These are phyloP conservation scores for Sinocyclocheilus maitianheensis DNA, from an alignment of 2,113 vertebrate genomes.

Conservation along the genomic window DNA sequence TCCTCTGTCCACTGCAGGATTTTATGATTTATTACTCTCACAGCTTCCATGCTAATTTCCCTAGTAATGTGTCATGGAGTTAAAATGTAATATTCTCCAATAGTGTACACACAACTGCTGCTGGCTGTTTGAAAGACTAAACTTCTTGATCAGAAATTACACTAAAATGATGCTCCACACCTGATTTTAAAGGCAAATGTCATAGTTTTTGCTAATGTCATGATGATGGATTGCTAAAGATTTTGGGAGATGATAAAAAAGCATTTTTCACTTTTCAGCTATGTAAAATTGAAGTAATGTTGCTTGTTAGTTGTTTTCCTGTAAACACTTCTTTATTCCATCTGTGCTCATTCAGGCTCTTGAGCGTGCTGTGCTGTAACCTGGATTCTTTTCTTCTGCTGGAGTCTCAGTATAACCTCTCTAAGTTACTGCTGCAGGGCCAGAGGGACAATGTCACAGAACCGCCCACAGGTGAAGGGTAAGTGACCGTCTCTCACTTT, in stretches of 20 bases:
- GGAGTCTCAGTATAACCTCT: constrained; percentile 88
- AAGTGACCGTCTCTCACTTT: constrained; percentile 49
- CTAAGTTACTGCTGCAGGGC: constrained; percentile 81
- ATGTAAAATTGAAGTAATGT: neutral
- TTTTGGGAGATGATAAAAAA: neutral
- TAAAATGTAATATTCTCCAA: neutral
- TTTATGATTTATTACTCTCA: constrained; percentile 12
- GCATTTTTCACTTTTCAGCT: neutral
- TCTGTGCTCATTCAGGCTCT: constrained; percentile 74
- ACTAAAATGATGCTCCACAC: neutral
- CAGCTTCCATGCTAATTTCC: constrained; percentile 15
- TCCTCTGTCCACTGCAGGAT: constrained; percentile 7
- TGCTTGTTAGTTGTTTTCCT: neutral
- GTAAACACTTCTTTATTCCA: neutral
- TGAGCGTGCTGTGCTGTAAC: constrained; percentile 87
- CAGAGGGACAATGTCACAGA: constrained; percentile 83
- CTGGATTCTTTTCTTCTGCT: constrained; percentile 88
- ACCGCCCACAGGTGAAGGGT: constrained; percentile 71
- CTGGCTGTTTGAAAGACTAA: neutral
- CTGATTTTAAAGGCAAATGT: neutral
- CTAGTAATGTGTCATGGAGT: neutral
- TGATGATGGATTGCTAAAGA: neutral
- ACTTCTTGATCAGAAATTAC: neutral
- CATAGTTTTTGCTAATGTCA: neutral
- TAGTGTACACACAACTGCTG: neutral